Evolutionary conservation across 2,888 invertebrate species (phyloP), one percentile per base, ranked within the genome.

Genomic region (Lutraria lutraria): DNA sequence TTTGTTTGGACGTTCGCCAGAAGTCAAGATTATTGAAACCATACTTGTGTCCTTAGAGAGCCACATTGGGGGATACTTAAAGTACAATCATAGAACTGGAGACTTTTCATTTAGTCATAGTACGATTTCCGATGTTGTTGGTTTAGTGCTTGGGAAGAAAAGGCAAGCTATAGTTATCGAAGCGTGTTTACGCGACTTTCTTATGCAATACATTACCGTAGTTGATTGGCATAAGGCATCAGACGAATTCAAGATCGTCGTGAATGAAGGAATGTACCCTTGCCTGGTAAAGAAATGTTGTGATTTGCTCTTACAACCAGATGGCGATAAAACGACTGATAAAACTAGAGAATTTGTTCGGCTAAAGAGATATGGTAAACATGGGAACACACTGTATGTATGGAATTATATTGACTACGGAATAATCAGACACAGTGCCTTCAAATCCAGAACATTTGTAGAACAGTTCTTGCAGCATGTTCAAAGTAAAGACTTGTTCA

Each of bases 91-190:
- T 34, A 79, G 34, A 13, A 60, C 43, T 13, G 88, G 81, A 54
- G 76, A 43, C 16, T 90, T 87, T 72, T 43, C 29, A 52, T 90
- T 90, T 52, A 90, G 85, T 53, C 89, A 90, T 54, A 88, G 83
- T 81, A 83, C 88, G 12, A 88, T 88, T 19, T 34, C 81, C 52
- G 90, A 90, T 34, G 88, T 86, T 84, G 84, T 90, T 25, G 90
- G 90, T 10, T n/a, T 90, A n/a, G 88, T 86, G 0, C 21, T 89
- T 25, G 86, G 83, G 56, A 31, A 79, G 19, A 60, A 86, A 31
- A 83, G 81, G n/a, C n/a, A 25, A 15, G 83, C 53, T 10, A 86
- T 83, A 68, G n/a, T 79, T n/a, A 52, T 89, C 52, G 81, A 83
- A 54, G 76, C 84, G 31, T 86, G 86, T 76, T 83, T 79, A n/a